phyloP scores from a whole-genome alignment of 2,888 invertebrate genomes.

The Athripsodes cinereus region DNA sequence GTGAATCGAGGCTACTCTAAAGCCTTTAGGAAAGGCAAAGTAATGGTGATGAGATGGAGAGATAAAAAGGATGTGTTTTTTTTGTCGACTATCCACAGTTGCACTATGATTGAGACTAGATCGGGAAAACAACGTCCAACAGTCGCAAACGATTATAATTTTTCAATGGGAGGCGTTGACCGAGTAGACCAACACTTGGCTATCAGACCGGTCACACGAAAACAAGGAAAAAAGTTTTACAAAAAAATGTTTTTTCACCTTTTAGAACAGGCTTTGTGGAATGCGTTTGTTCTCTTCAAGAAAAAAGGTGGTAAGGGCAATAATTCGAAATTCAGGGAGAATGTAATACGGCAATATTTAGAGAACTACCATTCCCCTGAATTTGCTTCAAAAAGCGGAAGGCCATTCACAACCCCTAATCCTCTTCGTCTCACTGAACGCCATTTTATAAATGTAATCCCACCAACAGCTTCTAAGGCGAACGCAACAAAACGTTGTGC shows the following conservation, averaged over 20 bases:
- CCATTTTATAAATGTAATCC: conserved; percentile 14
- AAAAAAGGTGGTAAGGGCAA: conserved; percentile 13
- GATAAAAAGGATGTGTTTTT: conserved; percentile 15
- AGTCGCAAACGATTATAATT: too few relatives aligned
- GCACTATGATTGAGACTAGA: background rate
- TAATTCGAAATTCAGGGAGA: conserved; percentile 13
- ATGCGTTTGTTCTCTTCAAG: conserved; percentile 27
- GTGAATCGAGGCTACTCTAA: conserved; percentile 20
- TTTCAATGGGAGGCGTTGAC: too few relatives aligned
- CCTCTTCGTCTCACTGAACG: conserved; percentile 16
- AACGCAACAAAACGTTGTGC: conserved; percentile 12
- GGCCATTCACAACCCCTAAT: conserved; percentile 13
- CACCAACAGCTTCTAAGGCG: conserved; percentile 10
- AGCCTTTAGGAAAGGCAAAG: conserved; percentile 19
- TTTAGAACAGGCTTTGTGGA: conserved; percentile 28
- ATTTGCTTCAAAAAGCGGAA: conserved; percentile 14
- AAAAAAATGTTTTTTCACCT: conserved; percentile 29
- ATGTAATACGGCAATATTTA: conserved; percentile 5
- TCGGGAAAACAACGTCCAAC: background rate
- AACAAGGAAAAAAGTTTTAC: conserved; percentile 28
- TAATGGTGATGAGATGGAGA: conserved; percentile 27
- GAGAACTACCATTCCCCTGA: conserved; percentile 13
- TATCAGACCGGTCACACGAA: conserved; percentile 25
- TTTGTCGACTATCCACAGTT: background rate
- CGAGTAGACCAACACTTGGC: conserved; percentile 29